Base-by-base conservation (phyloP, 1,140 invertebrate genomes). In the Tyrophagus putrescentiae region DNA sequence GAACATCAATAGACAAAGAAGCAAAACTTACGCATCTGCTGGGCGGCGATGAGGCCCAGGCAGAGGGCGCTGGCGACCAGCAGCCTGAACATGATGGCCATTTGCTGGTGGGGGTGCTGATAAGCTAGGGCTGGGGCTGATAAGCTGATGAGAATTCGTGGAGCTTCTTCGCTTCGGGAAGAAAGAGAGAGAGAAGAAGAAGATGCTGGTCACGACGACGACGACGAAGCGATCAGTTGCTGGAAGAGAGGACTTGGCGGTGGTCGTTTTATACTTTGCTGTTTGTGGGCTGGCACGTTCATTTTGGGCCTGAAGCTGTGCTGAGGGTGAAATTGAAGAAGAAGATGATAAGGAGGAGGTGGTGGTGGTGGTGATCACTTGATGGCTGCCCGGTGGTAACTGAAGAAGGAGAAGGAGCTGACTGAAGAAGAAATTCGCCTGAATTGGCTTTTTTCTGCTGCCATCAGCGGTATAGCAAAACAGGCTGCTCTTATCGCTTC, bases 21-120 rank as follows among this genome's bases (percentile, higher is more conserved):
- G 7, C 31, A 48, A 7, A 9, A 48, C 45, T 48, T 21, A 48
- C 45, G 45, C 45, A 48, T 48, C 45, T 7, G 7, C 18, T 48
- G 45, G 31, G 45, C 45, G 7, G 31, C 18, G 45, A 6, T 21
- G 6, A 48, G 13, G 45, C 45, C 18, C 7, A 48, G 7, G 45
- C 45, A 48, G 21, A 48, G 6, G 21, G 36, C 36, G 18, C 45
- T 25, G 18, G 45, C 45, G 13, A 48, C 7, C 7, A 48, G 21
- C 23, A 48, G 7, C 45, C 31, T 48, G 45, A 48, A 48, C 45
- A 48, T 48, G 7, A 48, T 48, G 23, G 45, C 45, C 45, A 48
- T 48, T 39, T n/a, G n/a, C 13, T 39, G 36, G 21, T 21, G 45
- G 31, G 23, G 45, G 23, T 48, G 13, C 21, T 48, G 18, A 7